phyloP scores from a whole-genome alignment of 2,113 vertebrate genomes.

The Toxotes jaculatrix region DNA sequence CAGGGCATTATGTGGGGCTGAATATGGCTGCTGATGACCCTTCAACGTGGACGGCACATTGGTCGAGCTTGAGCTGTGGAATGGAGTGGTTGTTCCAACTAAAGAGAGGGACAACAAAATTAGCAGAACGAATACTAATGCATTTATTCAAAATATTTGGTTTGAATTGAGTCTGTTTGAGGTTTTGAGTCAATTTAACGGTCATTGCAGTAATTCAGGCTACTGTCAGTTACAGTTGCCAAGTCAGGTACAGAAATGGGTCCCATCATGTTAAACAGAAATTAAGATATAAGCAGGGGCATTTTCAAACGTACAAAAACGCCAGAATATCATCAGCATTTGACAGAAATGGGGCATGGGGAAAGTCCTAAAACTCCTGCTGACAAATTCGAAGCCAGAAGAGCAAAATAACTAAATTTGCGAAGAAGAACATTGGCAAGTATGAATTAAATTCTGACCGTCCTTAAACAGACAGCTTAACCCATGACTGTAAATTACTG shows the following conservation, averaged over 20 bases:
- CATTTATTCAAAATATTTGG: too few relatives aligned
- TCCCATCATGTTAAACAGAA: too few relatives aligned
- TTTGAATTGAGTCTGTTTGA: background rate
- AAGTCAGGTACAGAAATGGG: background rate
- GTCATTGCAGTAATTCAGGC: background rate
- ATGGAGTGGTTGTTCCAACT: conserved; percentile 92
- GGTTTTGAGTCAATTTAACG: background rate
- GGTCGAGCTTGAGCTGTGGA: conserved; percentile 88
- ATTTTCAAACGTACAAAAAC: too few relatives aligned
- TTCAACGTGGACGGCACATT: conserved; percentile 86
- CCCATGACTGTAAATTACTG: background rate
- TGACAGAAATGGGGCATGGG: too few relatives aligned
- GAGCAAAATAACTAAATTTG: too few relatives aligned
- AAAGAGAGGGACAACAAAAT: conserved; percentile 4
- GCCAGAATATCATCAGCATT: too few relatives aligned
- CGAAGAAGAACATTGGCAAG: too few relatives aligned
- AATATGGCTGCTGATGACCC: conserved; percentile 81
- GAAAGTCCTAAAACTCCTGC: too few relatives aligned
- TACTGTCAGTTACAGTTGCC: too few relatives aligned
- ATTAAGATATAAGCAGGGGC: too few relatives aligned
- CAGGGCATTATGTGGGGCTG: conserved; percentile 89
- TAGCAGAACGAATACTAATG: background rate
- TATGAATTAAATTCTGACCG: too few relatives aligned
- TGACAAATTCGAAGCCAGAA: too few relatives aligned
- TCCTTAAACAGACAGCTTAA: background rate